phyloP scores from a whole-genome alignment of 2,888 invertebrate genomes.

The Pseudeuparius sepicola region DNA sequence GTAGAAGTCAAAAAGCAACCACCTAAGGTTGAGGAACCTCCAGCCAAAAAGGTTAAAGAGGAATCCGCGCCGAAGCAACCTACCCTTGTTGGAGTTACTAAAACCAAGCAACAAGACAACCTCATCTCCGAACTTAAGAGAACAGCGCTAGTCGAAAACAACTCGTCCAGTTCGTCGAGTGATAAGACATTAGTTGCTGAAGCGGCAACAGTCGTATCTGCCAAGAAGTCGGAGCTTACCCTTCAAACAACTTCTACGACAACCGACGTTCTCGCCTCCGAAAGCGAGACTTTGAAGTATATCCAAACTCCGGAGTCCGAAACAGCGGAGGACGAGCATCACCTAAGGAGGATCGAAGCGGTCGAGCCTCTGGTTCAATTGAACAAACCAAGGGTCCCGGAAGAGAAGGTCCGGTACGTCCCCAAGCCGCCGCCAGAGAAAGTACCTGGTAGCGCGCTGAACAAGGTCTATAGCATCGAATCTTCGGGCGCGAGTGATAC shows the following conservation, averaged over 20 bases:
- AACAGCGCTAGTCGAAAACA: constrained; percentile 12
- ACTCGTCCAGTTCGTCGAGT: constrained; percentile 16
- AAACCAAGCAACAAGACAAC: constrained; percentile 18
- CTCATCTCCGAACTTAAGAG: constrained; percentile 24
- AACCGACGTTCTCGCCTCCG: constrained; percentile 15
- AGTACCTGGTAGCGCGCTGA: constrained; percentile 29
- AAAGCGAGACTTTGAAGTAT: constrained; percentile 24
- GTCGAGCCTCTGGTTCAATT: constrained; percentile 30
- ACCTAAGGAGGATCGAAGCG: constrained; percentile 25
- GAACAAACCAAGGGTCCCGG: constrained; percentile 27
- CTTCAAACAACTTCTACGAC: constrained; percentile 6
- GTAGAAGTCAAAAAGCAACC: constrained; percentile 25
- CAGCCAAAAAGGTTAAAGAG: neutral
- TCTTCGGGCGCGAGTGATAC: constrained; percentile 26
- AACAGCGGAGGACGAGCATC: constrained; percentile 21
- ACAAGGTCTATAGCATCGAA: constrained; percentile 30
- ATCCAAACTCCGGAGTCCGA: constrained; percentile 26
- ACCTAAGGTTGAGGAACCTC: too few species aligned
- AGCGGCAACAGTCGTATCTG: constrained; percentile 3
- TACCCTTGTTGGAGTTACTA: constrained; percentile 17
- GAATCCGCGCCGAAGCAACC: constrained; percentile 9
- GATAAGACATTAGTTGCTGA: constrained; percentile 18
- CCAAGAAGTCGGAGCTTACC: neutral
- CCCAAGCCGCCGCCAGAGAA: constrained; percentile 27
- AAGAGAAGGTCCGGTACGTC: constrained; percentile 28